These are phyloP conservation scores for Isichthys henryi DNA, from an alignment of 2,113 vertebrate species.

Conservation along the genomic window DNA sequence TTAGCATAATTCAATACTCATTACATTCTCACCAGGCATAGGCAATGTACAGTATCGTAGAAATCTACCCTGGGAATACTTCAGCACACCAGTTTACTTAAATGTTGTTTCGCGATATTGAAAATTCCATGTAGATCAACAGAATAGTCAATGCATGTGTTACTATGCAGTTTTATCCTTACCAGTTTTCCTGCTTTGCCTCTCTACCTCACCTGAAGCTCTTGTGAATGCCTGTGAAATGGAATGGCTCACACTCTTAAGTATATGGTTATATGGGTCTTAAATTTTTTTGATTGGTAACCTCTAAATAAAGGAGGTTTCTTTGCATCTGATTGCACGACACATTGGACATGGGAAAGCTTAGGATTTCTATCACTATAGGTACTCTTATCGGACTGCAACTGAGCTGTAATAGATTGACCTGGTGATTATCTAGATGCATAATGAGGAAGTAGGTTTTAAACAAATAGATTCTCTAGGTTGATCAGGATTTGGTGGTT, in stretches of 20 bases:
- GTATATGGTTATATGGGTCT: background rate
- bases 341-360: background rate
- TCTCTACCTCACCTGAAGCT: background rate
- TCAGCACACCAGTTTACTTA: background rate
- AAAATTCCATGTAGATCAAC: background rate
- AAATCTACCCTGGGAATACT: background rate
- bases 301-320: background rate
- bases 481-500: background rate
- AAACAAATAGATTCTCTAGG: background rate
- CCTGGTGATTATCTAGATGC: background rate
- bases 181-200: background rate
- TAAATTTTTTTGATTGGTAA: slow-evolving; percentile 20
- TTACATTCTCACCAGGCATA: background rate
- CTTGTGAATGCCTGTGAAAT: background rate
- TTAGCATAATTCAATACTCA: background rate
- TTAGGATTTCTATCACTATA: background rate
- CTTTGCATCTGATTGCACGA: background rate
- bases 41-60: background rate
- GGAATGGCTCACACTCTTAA: background rate
- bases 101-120: background rate
- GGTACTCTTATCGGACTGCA: background rate
- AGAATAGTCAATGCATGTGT: background rate
- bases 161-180: background rate
- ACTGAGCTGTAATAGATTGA: background rate
- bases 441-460: background rate